A percentile compares a stretch with the other conserved stretches of the same genome.
phyloP scores from a whole-genome alignment of 2,888 invertebrate genomes.

The Agrochola circellaris region DNA sequence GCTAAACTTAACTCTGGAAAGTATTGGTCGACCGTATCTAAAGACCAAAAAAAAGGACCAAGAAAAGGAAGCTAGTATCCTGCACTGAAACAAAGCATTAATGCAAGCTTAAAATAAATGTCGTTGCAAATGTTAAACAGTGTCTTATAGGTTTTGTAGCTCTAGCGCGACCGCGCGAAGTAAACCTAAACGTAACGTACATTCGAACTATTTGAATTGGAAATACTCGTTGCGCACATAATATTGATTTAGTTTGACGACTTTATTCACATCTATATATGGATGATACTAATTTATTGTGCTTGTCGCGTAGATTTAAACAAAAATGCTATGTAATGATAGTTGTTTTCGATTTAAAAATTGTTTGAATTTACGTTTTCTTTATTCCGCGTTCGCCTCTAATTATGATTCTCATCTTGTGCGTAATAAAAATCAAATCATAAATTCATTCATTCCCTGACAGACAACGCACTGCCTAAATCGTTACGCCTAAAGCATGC shows the following conservation, averaged over 20 bases:
- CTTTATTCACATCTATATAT: not conserved
- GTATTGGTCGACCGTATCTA: not conserved
- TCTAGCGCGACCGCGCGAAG: not conserved
- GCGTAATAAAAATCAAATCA: not conserved
- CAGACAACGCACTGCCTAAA: not conserved
- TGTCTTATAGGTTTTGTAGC: not conserved
- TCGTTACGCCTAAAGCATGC: not conserved
- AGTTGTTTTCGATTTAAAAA: not conserved
- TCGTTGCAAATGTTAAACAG: not conserved
- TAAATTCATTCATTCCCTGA: not conserved
- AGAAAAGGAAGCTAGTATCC: not conserved
- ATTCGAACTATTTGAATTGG: not conserved
- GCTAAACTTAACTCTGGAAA: not conserved
- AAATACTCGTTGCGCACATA: not conserved
- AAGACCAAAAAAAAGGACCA: not conserved
- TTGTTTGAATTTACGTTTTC: not conserved
- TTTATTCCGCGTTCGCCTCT: not conserved
- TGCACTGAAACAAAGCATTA: no score
- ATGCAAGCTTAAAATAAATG: not conserved
- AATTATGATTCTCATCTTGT: not conserved
- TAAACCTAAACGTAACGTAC: not conserved
- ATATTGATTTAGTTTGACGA: not conserved
- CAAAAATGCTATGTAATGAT: not conserved
- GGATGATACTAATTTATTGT: not conserved
- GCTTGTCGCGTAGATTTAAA: not conserved